Evolutionary conservation across 2,888 invertebrate species (phyloP).

Genomic region (Synergus japonicus): DNA sequence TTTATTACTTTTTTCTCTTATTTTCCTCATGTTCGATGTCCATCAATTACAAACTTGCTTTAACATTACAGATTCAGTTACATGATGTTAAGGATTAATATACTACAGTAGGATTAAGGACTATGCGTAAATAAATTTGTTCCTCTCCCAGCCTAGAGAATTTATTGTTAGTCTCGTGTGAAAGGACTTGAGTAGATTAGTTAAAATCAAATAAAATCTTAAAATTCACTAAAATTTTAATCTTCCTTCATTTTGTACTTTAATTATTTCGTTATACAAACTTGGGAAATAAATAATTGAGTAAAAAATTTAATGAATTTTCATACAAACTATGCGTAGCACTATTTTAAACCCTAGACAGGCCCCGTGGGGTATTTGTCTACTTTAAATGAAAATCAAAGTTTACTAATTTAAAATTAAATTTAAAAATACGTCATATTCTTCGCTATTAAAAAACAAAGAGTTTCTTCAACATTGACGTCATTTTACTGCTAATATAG

Average conservation of each 20-base stretch:
- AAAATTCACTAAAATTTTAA: neutral
- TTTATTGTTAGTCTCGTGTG: conserved; percentile 29
- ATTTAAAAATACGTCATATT: no score
- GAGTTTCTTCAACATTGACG: no score
- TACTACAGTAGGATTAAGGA: conserved; percentile 45
- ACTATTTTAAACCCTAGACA: neutral
- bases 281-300: neutral
- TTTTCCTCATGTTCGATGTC: conserved; percentile 4
- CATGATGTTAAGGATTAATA: conserved; percentile 19
- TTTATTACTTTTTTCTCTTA: neutral
- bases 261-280: neutral
- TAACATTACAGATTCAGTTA: conserved; percentile 9
- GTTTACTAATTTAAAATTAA: no score
- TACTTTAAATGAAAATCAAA: no score
- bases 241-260: neutral
- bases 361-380: no score
- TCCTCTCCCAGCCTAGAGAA: conserved; percentile 61
- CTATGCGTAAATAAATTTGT: conserved; percentile 49
- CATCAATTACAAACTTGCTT: neutral
- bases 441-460: no score
- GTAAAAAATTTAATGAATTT: neutral
- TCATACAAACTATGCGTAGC: neutral
- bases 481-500: no score
- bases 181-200: neutral
- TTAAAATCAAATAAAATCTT: neutral